A percentile compares a stretch with the other conserved stretches of the same genome.
These are phyloP conservation scores for Zaprionus vittiger DNA, from an alignment of 1,140 invertebrate genomes.

Conservation along the genomic window DNA sequence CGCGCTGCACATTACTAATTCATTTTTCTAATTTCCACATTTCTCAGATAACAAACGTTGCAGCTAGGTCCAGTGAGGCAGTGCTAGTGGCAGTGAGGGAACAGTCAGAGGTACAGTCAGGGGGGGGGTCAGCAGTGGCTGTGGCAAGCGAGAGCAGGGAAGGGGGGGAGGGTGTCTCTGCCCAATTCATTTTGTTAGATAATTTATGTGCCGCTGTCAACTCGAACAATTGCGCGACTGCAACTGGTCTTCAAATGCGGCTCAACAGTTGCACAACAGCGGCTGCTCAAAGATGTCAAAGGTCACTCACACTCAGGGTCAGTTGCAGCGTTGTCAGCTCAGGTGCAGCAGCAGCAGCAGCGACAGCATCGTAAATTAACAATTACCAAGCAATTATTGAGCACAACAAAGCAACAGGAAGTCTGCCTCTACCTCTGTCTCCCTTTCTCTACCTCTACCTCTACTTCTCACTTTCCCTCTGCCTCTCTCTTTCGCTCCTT, in stretches of 20 bases:
- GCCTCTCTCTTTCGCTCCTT: too few species aligned
- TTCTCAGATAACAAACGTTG: conserved; percentile 53
- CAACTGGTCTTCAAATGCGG: conserved; percentile 74
- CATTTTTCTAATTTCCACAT: conserved; percentile 78
- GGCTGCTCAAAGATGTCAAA: conserved; percentile 29
- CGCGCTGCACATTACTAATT: conserved; percentile 57
- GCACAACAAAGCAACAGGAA: conserved; percentile 42
- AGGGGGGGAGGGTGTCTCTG: background rate
- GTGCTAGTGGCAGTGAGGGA: background rate
- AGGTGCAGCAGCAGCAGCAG: conserved; percentile 51
- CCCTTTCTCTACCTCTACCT: background rate
- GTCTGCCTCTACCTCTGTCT: conserved; percentile 7
- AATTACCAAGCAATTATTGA: conserved; percentile 72
- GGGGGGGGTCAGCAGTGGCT: background rate
- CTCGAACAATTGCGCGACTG: conserved; percentile 72
- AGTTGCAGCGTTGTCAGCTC: conserved; percentile 37
- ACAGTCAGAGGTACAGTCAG: background rate
- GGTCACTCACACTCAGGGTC: conserved; percentile 55
- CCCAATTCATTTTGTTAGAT: conserved; percentile 70
- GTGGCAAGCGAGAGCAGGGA: too few species aligned
- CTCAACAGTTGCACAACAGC: conserved; percentile 6
- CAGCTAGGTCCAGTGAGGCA: background rate
- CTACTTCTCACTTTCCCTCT: background rate
- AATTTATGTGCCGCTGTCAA: conserved; percentile 73
- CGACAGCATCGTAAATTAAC: conserved; percentile 63